Conservation (phyloP, 1,140 invertebrate genomes). For the Aphelenchoides besseyi region DNA sequence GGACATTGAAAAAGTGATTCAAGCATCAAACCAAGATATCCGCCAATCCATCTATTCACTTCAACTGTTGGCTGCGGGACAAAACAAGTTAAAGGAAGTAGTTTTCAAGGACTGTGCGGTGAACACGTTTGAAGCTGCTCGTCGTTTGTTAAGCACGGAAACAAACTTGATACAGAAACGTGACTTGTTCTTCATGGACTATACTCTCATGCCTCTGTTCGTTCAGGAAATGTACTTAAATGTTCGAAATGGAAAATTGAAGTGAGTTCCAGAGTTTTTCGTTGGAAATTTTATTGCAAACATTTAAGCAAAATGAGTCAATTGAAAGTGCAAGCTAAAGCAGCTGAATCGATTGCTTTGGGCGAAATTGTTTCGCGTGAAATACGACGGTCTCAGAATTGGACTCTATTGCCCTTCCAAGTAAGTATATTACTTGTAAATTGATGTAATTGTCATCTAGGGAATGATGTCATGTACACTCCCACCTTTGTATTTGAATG, state of each 20-base stretch:
- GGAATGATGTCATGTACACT: conserved; percentile 85
- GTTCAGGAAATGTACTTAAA: conserved; percentile 93
- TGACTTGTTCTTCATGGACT: conserved; percentile 93
- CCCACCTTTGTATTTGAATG: conserved; percentile 79
- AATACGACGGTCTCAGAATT: conserved; percentile 76
- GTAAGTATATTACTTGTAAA: conserved; percentile 62
- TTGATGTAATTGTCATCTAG: conserved; percentile 62
- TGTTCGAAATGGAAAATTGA: conserved; percentile 37
- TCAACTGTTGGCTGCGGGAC: conserved; percentile 45
- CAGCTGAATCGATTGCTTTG: conserved; percentile 78
- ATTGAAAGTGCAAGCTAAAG: conserved; percentile 72
- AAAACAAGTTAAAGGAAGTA: conserved; percentile 12
- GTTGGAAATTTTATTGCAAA: too few species aligned
- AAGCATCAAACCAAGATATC: conserved; percentile 84
- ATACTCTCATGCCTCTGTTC: conserved; percentile 87
- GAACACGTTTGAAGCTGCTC: conserved; percentile 82
- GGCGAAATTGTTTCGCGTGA: conserved; percentile 80
- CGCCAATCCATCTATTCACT: conserved; percentile 78
- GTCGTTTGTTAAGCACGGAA: conserved; percentile 74
- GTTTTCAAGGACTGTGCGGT: conserved; percentile 41
- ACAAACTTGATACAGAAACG: conserved; percentile 76
- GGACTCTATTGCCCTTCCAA: conserved; percentile 84
- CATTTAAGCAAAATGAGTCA: conserved; percentile 52
- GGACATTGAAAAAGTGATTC: conserved; percentile 78
- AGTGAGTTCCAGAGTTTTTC: conserved; percentile 32